These are phyloP conservation scores for Saimiri boliviensis DNA, from an alignment of 2,113 vertebrate species.

Conservation along the genomic window DNA sequence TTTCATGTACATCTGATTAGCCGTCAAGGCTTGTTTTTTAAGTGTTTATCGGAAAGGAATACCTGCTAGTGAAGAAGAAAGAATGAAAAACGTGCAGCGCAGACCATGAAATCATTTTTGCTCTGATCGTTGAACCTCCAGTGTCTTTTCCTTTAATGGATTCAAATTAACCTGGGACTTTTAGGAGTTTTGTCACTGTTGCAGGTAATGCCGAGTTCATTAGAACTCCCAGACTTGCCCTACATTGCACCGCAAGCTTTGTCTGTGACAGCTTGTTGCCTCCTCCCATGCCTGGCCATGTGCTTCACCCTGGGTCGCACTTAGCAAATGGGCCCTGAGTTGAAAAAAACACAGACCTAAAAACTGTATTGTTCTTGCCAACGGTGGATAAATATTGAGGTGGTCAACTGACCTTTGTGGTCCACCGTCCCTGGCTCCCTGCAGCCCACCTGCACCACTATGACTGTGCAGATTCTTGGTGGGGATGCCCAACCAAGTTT, in stretches of 20 bases:
- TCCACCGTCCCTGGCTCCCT: background rate
- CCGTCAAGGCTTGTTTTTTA: background rate
- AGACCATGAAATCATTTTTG: background rate
- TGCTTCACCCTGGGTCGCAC: background rate
- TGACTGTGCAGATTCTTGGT: background rate
- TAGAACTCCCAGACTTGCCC: background rate
- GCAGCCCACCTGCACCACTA: rapidly evolving
- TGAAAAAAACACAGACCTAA: background rate
- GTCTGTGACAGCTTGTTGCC: background rate
- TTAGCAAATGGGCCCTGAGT: background rate
- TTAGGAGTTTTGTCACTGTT: background rate
- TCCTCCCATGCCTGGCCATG: background rate
- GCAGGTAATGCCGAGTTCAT: background rate
- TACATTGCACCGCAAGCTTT: too few relatives aligned
- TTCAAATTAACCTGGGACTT: background rate
- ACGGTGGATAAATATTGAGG: background rate
- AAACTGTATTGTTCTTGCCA: background rate
- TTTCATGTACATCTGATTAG: background rate
- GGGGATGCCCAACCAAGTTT: background rate
- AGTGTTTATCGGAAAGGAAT: background rate
- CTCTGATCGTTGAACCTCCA: background rate
- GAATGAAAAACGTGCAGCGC: background rate
- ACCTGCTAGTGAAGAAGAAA: background rate
- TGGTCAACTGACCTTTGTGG: background rate
- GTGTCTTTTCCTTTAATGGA: background rate